These are phyloP conservation scores for Poeciliopsis infans DNA, from an alignment of 2,797 vertebrate species.

Conservation along the genomic window DNA sequence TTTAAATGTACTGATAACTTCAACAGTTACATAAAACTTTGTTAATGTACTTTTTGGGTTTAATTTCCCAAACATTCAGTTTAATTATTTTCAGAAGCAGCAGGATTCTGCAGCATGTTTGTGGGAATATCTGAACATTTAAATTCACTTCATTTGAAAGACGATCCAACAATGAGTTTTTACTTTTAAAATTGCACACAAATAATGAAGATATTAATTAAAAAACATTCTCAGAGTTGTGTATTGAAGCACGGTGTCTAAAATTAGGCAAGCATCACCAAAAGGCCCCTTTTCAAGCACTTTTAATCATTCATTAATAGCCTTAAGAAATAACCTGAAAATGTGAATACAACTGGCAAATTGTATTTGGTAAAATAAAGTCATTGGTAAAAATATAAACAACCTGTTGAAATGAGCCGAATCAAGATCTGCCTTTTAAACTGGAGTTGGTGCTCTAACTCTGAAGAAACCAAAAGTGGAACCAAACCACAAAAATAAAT, in stretches of 20 bases:
- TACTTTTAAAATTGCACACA: neutral
- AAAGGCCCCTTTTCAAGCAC: neutral
- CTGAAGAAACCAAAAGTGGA: constrained; percentile 2
- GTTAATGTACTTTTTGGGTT: neutral
- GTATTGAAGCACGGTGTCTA: neutral
- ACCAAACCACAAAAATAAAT: neutral
- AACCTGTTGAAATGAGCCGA: neutral
- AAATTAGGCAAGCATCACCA: neutral
- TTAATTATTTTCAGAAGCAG: neutral
- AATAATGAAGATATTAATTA: neutral
- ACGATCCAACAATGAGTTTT: neutral
- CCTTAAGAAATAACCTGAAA: no score
- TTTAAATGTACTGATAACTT: neutral
- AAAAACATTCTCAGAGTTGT: neutral
- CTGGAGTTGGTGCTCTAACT: neutral
- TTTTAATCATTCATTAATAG: neutral
- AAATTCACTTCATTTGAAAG: neutral
- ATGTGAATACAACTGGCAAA: no score
- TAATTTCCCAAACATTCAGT: neutral
- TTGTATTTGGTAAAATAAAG: neutral
- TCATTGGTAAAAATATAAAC: neutral
- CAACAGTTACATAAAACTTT: neutral
- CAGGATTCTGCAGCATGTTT: neutral
- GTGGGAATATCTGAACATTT: neutral
- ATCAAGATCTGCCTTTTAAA: neutral